Conservation (phyloP, 2,888 invertebrate genomes). For the Cheilosia impressa region DNA sequence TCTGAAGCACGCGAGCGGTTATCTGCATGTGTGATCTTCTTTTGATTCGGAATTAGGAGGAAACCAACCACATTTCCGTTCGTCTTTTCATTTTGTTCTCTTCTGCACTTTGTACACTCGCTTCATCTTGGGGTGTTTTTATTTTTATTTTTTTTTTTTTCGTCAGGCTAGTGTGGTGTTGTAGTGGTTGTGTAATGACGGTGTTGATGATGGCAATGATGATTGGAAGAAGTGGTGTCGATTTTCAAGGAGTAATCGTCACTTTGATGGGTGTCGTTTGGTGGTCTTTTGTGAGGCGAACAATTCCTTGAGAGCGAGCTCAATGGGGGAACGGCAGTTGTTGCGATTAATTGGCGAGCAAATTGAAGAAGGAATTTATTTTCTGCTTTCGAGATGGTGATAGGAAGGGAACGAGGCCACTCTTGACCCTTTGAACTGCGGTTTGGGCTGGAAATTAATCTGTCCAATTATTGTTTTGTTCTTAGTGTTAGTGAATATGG, state of each 20-base stretch:
- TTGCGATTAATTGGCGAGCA: slow-evolving; percentile 69
- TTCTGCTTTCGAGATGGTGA: slow-evolving; percentile 4
- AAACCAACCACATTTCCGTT: slow-evolving; percentile 74
- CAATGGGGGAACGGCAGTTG: slow-evolving; percentile 17
- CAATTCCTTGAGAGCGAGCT: not conserved
- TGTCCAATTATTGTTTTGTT: too few species aligned
- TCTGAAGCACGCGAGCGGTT: slow-evolving; percentile 63
- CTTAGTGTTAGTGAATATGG: too few species aligned
- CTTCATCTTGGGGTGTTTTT: slow-evolving; percentile 4
- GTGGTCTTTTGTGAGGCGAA: slow-evolving; percentile 21
- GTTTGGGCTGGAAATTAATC: too few species aligned
- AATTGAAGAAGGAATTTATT: slow-evolving; percentile 43
- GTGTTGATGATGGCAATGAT: slow-evolving; percentile 64
- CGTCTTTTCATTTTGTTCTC: slow-evolving; percentile 25
- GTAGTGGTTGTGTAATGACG: slow-evolving; percentile 56
- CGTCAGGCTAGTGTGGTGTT: not conserved
- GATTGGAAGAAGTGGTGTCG: slow-evolving; percentile 67
- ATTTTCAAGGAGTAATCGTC: slow-evolving; percentile 71
- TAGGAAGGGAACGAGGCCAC: not conserved
- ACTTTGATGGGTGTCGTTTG: slow-evolving; percentile 67
- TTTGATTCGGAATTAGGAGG: slow-evolving; percentile 70
- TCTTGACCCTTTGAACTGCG: slow-evolving; percentile 32
- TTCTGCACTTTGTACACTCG: not conserved
- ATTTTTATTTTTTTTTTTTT: not conserved
- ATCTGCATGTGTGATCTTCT: slow-evolving; percentile 70